Evolutionary conservation across 2,113 vertebrate species (phyloP).

Genomic region (Anhinga anhinga): DNA sequence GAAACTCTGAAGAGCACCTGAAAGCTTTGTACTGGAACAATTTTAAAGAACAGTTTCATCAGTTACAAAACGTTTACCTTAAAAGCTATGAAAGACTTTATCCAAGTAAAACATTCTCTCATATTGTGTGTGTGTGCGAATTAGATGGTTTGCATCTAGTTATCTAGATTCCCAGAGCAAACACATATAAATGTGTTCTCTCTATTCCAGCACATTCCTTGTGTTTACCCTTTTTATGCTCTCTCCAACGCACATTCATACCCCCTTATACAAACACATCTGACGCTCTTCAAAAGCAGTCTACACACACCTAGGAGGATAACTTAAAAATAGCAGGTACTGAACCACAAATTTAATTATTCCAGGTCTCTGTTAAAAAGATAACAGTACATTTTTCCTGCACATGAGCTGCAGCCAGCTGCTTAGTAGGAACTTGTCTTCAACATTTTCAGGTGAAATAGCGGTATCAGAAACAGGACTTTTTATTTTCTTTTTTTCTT

Average conservation of each 20-base stretch:
- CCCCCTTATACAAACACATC: neutral
- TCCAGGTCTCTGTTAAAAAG: neutral
- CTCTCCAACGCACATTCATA: neutral
- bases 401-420: neutral
- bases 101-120: neutral
- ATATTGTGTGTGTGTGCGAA: neutral
- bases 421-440: neutral
- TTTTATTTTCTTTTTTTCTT: neutral
- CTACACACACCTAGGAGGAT: neutral
- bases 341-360: neutral
- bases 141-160: neutral
- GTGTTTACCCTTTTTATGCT: neutral
- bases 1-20: neutral
- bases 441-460: neutral
- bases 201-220: neutral
- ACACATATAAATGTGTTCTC: neutral
- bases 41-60: neutral
- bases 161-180: neutral
- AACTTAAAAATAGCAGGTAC: neutral
- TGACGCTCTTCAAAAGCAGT: neutral
- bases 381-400: neutral
- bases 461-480: neutral
- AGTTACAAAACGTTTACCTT: neutral
- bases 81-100: neutral
- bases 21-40: neutral